These are phyloP conservation scores for Brachypteracias leptosomus DNA, from an alignment of 2,113 vertebrate genomes.

Conservation along the genomic window DNA sequence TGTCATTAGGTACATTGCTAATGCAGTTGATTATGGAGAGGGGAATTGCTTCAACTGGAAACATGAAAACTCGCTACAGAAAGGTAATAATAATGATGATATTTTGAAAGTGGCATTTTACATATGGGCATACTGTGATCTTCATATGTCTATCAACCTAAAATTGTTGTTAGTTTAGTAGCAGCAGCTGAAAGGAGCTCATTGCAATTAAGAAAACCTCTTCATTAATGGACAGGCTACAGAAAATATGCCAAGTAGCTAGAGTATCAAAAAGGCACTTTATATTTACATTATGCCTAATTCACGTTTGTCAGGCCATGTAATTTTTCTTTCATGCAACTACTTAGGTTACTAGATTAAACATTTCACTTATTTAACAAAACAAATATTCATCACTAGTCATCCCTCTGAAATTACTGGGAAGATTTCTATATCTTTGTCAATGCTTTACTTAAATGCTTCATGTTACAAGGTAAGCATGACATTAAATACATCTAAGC, in stretches of 20 bases:
- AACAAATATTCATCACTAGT: background rate
- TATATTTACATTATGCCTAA: background rate
- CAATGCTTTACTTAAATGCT: background rate
- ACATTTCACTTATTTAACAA: background rate
- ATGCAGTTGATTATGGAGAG: background rate
- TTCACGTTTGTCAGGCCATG: background rate
- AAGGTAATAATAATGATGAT: background rate
- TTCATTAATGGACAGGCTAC: conserved; percentile 8
- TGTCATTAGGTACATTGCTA: background rate
- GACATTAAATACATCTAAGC: background rate
- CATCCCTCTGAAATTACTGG: background rate
- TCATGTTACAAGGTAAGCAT: background rate
- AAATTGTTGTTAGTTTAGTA: background rate
- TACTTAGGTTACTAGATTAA: background rate
- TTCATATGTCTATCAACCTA: background rate
- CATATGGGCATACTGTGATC: background rate
- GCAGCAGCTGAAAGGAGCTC: background rate
- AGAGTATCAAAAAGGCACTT: conserved; percentile 4
- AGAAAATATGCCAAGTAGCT: background rate
- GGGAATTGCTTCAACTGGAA: background rate
- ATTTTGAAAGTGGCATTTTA: background rate
- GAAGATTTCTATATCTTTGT: background rate
- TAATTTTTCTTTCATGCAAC: background rate
- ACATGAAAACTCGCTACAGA: background rate
- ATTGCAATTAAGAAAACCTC: conserved; percentile 12